Evolutionary conservation across 92 coral and sea anemone genomes (phyloP), one percentile per base, ranked within the genome.

Genomic region (Ricordea florida): DNA sequence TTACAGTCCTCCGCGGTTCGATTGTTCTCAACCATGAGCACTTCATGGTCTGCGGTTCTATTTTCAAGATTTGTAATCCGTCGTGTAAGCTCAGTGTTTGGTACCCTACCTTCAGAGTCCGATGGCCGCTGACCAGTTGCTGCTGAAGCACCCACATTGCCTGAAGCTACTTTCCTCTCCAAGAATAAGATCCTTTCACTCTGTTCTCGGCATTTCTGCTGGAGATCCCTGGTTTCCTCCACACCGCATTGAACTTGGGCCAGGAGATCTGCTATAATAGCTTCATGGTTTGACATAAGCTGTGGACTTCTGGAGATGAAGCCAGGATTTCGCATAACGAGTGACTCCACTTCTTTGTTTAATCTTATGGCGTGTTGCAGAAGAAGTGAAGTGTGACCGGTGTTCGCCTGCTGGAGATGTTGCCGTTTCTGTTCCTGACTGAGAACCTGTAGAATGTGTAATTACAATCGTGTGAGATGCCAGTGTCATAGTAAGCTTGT

Each of bases 21-120:
- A 37, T 61, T 53, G 16, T 72, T 52, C 25, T 81, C 87, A 13
- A 60, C 69, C 21, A 68, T 32, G 11, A 68, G 49, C 50, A 81
- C 87, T 20, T 81, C 49, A 16, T 60, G 66, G 47, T 62, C 80
- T 5, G 75, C 75, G 9, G 75, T 68, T 35, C 37, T 68, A 20
- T 35, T 48, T 26, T 50, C 75, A 11, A 68, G 35, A 10, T 24
- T n/a, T 0, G 40, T 53, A 0, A 70, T 1, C 21, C 65, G 4
- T 29, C 53, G 17, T 0, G 22, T 18, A 17, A 24, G 15, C 4
- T 70, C 65, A 4, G 27, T 5, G 18, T 3, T 26, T 2, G 30
- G 30, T 38, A 30, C 26, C 15, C 64, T 51, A 6, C 13, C 53
- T 2, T 17, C 77, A 21, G 15, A 1, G 21, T 37, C 38, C 5